Conservation (phyloP, 2,888 invertebrate genomes). For the Hypomecis atomaria region DNA sequence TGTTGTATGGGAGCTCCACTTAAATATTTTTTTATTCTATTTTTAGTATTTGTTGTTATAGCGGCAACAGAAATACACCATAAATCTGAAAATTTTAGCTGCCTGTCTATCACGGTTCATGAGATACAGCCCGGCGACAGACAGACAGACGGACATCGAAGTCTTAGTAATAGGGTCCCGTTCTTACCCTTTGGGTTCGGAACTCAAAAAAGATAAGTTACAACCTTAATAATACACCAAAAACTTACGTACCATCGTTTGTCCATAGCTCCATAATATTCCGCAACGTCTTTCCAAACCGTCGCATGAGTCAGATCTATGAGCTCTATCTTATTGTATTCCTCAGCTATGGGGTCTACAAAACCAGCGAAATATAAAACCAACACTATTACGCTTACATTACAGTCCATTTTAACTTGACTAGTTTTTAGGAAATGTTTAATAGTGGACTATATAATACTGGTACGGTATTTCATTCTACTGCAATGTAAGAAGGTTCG, state of each 20-base stretch:
- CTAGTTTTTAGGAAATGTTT: too few relatives aligned
- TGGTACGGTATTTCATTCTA: neutral
- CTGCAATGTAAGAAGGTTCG: neutral
- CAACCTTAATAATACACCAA: neutral
- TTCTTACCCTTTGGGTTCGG: too few relatives aligned
- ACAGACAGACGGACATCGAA: too few relatives aligned
- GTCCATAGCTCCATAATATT: conserved; percentile 60
- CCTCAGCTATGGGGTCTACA: neutral
- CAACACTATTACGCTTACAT: neutral
- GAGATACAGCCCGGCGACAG: too few relatives aligned
- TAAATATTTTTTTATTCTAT: too few relatives aligned
- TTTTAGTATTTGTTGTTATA: too few relatives aligned
- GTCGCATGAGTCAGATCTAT: conserved; percentile 63
- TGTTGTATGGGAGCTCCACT: too few relatives aligned
- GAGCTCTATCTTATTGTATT: conserved; percentile 50
- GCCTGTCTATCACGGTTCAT: too few relatives aligned
- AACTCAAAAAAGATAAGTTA: too few relatives aligned
- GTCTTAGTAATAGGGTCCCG: too few relatives aligned
- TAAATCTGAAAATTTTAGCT: too few relatives aligned
- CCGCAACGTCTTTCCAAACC: conserved; percentile 56
- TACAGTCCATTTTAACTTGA: neutral
- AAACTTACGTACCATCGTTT: conserved; percentile 57
- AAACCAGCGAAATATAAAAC: neutral
- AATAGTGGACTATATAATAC: neutral
- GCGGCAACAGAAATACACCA: too few relatives aligned